Evolutionary conservation across 2,797 vertebrate species (phyloP).

Genomic region (Euthynnus affinis): DNA sequence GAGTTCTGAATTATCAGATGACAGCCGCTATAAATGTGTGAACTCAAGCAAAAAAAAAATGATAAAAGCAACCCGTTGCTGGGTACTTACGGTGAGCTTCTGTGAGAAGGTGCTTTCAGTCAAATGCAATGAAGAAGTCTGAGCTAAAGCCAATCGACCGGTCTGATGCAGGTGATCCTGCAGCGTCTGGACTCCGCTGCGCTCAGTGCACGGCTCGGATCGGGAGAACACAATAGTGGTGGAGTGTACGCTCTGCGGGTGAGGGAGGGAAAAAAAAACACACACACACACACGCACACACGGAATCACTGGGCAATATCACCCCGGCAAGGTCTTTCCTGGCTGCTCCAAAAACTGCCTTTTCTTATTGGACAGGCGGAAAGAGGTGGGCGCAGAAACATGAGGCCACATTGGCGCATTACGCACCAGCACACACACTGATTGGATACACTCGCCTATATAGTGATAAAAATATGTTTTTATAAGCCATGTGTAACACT

Average conservation of each 20-base stretch:
- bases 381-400: constrained; percentile 51
- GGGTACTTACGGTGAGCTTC: constrained; percentile 32
- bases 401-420: constrained; percentile 52
- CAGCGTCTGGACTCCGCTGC: constrained; percentile 10
- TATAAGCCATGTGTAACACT: constrained; percentile 24
- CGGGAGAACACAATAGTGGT: neutral
- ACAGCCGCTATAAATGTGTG: neutral
- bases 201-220: neutral
- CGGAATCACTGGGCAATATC: constrained; percentile 21
- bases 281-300: neutral
- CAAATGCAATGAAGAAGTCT: neutral
- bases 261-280: neutral
- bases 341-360: constrained; percentile 27
- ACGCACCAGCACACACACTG: constrained; percentile 15
- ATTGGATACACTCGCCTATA: constrained; percentile 37
- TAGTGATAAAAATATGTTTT: constrained; percentile 15
- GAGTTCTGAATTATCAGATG: neutral
- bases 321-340: constrained; percentile 37
- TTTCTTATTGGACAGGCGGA: constrained; percentile 45
- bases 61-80: neutral
- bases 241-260: neutral
- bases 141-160: neutral
- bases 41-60: neutral
- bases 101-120: constrained; percentile 1
- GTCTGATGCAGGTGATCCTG: constrained; percentile 29